Percentiles rank a stretch among this genome's conserved stretches.
phyloP scores from a whole-genome alignment of 1,140 invertebrate species.

The Caenorhabditis brenneri region DNA sequence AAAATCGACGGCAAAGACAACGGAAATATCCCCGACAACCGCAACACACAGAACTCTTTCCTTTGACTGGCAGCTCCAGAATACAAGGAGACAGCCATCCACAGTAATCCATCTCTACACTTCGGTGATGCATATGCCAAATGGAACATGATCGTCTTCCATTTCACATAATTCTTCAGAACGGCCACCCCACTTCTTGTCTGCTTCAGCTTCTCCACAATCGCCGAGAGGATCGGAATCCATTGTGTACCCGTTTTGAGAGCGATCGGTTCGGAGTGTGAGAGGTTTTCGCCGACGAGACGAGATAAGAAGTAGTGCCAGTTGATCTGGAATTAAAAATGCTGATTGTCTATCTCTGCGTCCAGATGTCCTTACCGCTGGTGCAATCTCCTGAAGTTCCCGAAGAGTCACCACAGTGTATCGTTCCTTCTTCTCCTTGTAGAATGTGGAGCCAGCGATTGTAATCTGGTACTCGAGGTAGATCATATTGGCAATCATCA shows the following conservation, averaged over 20 bases:
- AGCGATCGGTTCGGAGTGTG: conserved; percentile 27
- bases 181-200: conserved; percentile 13
- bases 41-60: conserved; percentile 46
- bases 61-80: conserved; percentile 38
- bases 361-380: no score
- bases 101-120: conserved; percentile 7
- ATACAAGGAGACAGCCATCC: conserved; percentile 14
- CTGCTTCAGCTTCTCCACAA: neutral
- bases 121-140: conserved; percentile 22
- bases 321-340: conserved; percentile 39
- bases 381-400: conserved; percentile 25
- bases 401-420: conserved; percentile 8
- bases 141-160: conserved; percentile 47
- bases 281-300: neutral
- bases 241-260: conserved; percentile 35
- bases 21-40: conserved; percentile 45
- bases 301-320: conserved; percentile 45
- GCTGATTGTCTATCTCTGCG: no score
- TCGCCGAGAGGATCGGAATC: conserved; percentile 33
- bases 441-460: conserved; percentile 25
- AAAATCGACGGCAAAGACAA: conserved; percentile 47
- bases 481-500: conserved; percentile 44
- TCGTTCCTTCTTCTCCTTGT: conserved; percentile 36
- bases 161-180: conserved; percentile 46
- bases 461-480: conserved; percentile 45